Evolutionary conservation across 2,113 vertebrate genomes (phyloP), one percentile per base, ranked within the genome.

Genomic region (Cairina moschata): DNA sequence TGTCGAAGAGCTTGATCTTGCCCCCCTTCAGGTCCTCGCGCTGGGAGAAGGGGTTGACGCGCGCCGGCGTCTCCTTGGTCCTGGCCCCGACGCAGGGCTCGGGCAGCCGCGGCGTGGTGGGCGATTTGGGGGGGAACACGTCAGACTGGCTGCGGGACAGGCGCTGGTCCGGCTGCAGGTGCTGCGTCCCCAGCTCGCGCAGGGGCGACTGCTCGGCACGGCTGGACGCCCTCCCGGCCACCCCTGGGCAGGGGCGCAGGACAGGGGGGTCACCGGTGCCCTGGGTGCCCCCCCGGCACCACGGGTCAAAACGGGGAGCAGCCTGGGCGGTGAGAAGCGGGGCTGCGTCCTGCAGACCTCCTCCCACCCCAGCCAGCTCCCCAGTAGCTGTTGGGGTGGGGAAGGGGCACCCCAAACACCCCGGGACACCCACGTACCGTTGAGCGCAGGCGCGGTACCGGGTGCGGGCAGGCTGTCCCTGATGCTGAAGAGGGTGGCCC

Each of bases 21-120:
- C 99, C 99, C 3, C 99, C 99, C 20, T 99, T 98, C 71, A 99
- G 97, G 97, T 99, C 99, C 94, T 99, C 98, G 15, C 99, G 98
- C 40, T 98, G 98, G 52, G 99, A 99, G 96, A 99, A 99, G 16
- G 99, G 99, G 96, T 99, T 99, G 95, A 99, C 95, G 12, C 99
- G 98, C 2, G 95, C 95, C 2, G 97, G 98, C 1, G 62, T 98
- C 69, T 98, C 98, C 79, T 77, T 95, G 75, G 91, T 56, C 54
- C 90, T 95, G 36, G 98, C 90, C 62, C 62, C 97, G 0, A 40
- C 13, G 13, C 13, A 79, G 56, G 97, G 97, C 74, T 95, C 93
- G 5, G 73, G 91, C 0, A 81, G 74, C 29, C 6, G 4, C 65
- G 72, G 74, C 56, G 83, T 69, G 40, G 92, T 3, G 4, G 98